Evolutionary conservation across 2,888 invertebrate genomes (phyloP).

Genomic region (Nineta flava): DNA sequence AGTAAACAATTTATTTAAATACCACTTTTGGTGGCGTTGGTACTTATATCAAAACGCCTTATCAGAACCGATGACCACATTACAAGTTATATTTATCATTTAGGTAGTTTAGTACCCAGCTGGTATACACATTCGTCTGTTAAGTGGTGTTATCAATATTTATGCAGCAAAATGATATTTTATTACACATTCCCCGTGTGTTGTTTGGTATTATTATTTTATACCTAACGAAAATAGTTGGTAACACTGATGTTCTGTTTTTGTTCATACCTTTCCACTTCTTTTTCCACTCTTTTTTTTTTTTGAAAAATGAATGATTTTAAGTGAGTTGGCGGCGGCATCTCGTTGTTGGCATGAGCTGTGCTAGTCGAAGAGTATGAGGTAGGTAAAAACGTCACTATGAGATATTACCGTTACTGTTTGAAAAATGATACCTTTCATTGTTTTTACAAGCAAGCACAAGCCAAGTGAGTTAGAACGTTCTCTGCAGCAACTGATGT

Average conservation of each 20-base stretch:
- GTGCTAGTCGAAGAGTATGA: not conserved
- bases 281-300: not conserved
- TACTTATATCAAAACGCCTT: too few species aligned
- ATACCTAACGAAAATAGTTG: too few species aligned
- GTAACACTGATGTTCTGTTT: not conserved
- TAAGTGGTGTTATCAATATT: conserved; percentile 1
- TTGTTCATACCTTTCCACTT: not conserved
- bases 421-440: conserved; percentile 4
- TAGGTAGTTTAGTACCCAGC: too few species aligned
- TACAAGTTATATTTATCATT: too few species aligned
- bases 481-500: too few species aligned
- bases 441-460: conserved; percentile 2
- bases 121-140: too few species aligned
- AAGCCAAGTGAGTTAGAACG: too few species aligned
- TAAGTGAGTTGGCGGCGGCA: not conserved
- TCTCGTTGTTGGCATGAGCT: not conserved
- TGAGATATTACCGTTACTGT: conserved; percentile 2
- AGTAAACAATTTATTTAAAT: too few species aligned
- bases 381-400: not conserved
- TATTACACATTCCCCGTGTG: not conserved
- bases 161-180: conserved; percentile 1
- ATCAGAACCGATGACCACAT: too few species aligned
- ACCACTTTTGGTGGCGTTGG: too few species aligned
- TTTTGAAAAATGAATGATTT: not conserved
- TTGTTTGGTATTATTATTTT: not conserved